phyloP scores from a whole-genome alignment of 2,888 invertebrate genomes.

The Saturnia japonica region DNA sequence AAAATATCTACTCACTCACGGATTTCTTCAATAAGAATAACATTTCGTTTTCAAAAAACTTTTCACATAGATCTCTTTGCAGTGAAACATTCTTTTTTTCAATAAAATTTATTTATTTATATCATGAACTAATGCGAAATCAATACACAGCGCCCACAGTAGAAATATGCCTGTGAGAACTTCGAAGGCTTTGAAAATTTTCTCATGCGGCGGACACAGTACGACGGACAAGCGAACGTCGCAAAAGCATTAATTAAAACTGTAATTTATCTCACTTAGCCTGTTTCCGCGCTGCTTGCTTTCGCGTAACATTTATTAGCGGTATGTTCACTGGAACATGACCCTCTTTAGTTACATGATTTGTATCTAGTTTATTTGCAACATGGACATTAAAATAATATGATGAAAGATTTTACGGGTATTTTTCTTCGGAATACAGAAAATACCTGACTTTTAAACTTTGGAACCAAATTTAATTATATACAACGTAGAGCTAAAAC shows the following conservation, averaged over 20 bases:
- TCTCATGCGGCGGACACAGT: slow-evolving; percentile 32
- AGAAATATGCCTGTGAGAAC: slow-evolving; percentile 59
- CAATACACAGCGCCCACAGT: slow-evolving; percentile 37
- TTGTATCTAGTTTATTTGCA: neutral
- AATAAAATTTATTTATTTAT: slow-evolving; percentile 29
- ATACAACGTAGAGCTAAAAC: neutral
- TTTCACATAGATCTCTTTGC: neutral
- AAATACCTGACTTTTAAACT: neutral
- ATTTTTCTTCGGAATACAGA: neutral
- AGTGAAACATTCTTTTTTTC: neutral
- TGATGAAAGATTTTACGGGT: neutral
- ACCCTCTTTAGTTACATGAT: slow-evolving; percentile 28
- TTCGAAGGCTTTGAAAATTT: slow-evolving; percentile 44
- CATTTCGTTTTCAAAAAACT: neutral
- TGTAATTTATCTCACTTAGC: slow-evolving; percentile 59
- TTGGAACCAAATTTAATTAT: neutral
- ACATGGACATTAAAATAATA: neutral
- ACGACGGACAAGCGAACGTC: slow-evolving; percentile 37
- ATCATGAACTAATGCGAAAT: slow-evolving; percentile 37
- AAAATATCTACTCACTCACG: too few relatives aligned
- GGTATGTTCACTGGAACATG: slow-evolving; percentile 29
- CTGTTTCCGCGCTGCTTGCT: slow-evolving; percentile 34
- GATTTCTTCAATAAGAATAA: too few relatives aligned
- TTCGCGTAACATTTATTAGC: slow-evolving; percentile 37
- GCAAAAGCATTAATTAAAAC: slow-evolving; percentile 55